A percentile compares a stretch with the other conserved stretches of the same genome.
Evolutionary conservation across 30 jellyfish, hydroid and myxozoan genomes (phyloP).

Genomic region (Aurelia sp.): DNA sequence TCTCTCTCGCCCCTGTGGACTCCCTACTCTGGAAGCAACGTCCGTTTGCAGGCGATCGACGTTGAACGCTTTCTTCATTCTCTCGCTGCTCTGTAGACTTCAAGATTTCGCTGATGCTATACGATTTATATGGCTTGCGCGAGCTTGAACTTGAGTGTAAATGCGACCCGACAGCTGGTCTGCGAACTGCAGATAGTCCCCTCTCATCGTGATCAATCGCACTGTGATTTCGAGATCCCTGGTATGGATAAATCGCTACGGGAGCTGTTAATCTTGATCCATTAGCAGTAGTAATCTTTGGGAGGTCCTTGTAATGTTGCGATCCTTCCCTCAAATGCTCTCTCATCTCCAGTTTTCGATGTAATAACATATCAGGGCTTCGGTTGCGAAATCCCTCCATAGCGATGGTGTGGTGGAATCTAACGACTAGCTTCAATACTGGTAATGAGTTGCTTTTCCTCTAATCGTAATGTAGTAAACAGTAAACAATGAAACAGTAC

Average conservation of each 20-base stretch:
- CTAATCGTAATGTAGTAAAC: too few relatives aligned
- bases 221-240: slow-evolving; percentile 43
- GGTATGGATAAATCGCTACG: slow-evolving; percentile 51
- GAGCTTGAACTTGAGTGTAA: slow-evolving; percentile 12
- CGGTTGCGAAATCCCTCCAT: slow-evolving; percentile 9
- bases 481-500: too few relatives aligned
- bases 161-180: slow-evolving; percentile 11
- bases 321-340: slow-evolving; percentile 23
- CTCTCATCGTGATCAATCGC: slow-evolving; percentile 24
- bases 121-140: slow-evolving; percentile 41
- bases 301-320: slow-evolving; percentile 3
- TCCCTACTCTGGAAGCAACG: neutral
- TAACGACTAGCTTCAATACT: too few relatives aligned
- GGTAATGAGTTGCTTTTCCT: too few relatives aligned
- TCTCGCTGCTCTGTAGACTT: slow-evolving; percentile 20
- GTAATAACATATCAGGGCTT: neutral
- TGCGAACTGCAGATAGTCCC: neutral
- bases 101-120: slow-evolving; percentile 60
- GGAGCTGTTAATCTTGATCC: slow-evolving; percentile 67
- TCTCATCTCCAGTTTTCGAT: slow-evolving; percentile 1
- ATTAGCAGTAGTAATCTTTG: slow-evolving; percentile 13
- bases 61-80: slow-evolving; percentile 3
- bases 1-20: neutral
- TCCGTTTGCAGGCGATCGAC: neutral
- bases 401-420: neutral